These are phyloP conservation scores for Monomorium pharaonis DNA, from an alignment of 1,140 invertebrate genomes.

Conservation along the genomic window DNA sequence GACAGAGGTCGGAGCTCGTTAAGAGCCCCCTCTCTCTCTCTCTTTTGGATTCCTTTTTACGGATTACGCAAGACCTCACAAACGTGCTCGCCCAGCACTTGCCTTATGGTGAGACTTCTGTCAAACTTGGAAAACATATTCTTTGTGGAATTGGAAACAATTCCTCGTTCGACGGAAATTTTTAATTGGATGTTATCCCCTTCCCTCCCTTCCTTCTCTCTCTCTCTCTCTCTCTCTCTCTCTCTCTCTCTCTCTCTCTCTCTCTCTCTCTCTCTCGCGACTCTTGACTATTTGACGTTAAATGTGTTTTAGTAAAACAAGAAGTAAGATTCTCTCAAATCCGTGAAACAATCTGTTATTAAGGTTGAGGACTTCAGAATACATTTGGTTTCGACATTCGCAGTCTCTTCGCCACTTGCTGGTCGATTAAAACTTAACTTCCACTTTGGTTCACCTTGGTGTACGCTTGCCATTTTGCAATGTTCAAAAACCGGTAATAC, in stretches of 20 bases:
- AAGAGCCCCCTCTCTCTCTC: constrained; percentile 54
- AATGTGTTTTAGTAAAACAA: constrained; percentile 24
- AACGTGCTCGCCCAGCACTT: not conserved
- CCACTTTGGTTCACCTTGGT: not conserved
- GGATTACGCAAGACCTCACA: not conserved
- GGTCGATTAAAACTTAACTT: constrained; percentile 6
- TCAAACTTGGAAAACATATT: not conserved
- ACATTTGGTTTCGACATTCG: not conserved
- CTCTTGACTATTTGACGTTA: not conserved
- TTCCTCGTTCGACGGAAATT: not conserved
- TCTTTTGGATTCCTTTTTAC: constrained; percentile 60
- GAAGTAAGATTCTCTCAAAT: not conserved
- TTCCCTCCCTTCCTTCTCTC: not conserved
- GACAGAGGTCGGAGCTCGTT: constrained; percentile 71
- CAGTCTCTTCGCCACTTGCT: not conserved
- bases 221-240: not conserved
- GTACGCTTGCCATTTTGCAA: not conserved
- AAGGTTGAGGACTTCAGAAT: not conserved
- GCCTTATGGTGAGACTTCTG: not conserved
- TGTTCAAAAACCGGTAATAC: constrained; percentile 26
- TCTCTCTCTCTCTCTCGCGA: not conserved
- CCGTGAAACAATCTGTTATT: not conserved
- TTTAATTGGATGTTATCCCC: not conserved
- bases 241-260: too few relatives aligned
- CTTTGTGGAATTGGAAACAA: not conserved